phyloP scores from a whole-genome alignment of 2,888 invertebrate species.

The Lobophora halterata region DNA sequence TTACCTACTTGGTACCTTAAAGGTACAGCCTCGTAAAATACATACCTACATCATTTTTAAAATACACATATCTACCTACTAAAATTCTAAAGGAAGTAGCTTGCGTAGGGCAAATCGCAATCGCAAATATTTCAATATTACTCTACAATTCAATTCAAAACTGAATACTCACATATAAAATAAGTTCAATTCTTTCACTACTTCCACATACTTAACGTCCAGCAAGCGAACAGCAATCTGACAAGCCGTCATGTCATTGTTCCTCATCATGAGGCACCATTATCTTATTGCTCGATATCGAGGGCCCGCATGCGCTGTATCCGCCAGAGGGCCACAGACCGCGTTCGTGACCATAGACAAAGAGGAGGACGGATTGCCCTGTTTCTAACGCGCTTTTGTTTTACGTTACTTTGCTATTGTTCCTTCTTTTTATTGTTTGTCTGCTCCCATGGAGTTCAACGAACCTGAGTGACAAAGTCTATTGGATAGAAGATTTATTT shows the following conservation, averaged over 20 bases:
- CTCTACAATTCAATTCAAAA: too few species aligned
- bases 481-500: too few species aligned
- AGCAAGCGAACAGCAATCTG: conserved; percentile 38
- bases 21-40: too few species aligned
- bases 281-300: conserved; percentile 67
- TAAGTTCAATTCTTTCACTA: conserved; percentile 17
- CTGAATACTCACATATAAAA: conserved; percentile 8
- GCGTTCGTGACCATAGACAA: conserved; percentile 69
- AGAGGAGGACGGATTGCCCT: conserved; percentile 51
- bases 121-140: too few species aligned
- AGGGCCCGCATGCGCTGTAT: conserved; percentile 68
- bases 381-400: conserved; percentile 53
- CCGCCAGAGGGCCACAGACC: conserved; percentile 57
- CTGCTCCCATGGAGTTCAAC: conserved; percentile 34
- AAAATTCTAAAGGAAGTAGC: too few species aligned
- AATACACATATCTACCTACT: too few species aligned
- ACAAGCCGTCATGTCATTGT: conserved; percentile 62
- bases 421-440: conserved; percentile 43
- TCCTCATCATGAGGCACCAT: conserved; percentile 54
- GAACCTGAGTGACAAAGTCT: conserved; percentile 13
- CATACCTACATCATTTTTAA: too few species aligned
- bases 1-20: too few species aligned
- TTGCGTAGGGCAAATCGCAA: too few species aligned
- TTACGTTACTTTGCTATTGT: conserved; percentile 27
- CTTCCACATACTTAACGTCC: conserved; percentile 33